Base-by-base conservation (phyloP, 2,113 vertebrate genomes). In the Thamnaconus septentrionalis region DNA sequence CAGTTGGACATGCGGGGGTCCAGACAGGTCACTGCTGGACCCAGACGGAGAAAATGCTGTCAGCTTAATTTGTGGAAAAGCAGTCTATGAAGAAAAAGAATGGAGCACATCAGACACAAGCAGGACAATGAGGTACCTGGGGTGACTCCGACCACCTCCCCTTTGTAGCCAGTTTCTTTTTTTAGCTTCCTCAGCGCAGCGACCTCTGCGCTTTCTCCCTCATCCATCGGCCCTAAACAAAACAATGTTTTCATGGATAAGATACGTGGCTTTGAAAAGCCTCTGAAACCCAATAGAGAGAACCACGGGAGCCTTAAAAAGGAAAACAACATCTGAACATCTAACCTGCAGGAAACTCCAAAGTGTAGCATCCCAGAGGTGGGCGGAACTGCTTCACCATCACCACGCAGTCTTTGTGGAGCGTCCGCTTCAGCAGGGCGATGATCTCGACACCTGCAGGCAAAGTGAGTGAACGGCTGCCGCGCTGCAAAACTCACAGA, bases 341-440 rank as follows among this genome's bases (percentile, higher is more conserved):
- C 64, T 8, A 10, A 99, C 97, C 97, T 90, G 97, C 97, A 64
- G 97, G 97, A 73, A 99, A 97, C 83, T 99, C 97, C 65, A 99
- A 81, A 61, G 94, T 95, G 78, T 84, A 91, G 74, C 92, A 80
- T 1, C 95, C 95, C 82, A 98, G 61, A 0, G 97, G 97, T 3
- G 97, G 97, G 41, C 98, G 91, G 76, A 98, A 99, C 90, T 98
- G 98, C 83, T 98, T 99, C 75, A 99, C 95, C 79, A 99, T 89
- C 70, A 99, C 94, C 3, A 99, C 62, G 12, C 95, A 98, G 80
- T 99, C 97, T 0, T 94, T 96, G 71, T 99, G 98, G 31, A 98
- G 94, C 0, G 98, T 99, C 67, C 95, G 92, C 58, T 98, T 98
- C 7, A 99, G 91, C 6, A 98, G 90, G 0, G 97, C 95, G 18